Conservation (phyloP, 1,140 invertebrate species). For the Zaprionus tsacasi region DNA sequence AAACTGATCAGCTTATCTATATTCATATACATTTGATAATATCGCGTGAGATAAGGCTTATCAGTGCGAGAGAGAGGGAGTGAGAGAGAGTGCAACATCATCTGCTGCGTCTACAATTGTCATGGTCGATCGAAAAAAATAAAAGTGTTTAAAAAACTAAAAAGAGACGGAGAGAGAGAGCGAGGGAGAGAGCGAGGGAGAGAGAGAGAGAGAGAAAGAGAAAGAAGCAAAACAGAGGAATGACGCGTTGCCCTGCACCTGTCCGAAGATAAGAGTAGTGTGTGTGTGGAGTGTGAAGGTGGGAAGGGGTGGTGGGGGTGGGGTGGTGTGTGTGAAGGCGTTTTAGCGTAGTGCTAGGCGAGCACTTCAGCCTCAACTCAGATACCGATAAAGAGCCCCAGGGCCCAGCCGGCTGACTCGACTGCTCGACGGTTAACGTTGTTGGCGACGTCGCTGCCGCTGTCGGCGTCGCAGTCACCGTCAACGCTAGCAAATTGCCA, state of each 20-base stretch:
- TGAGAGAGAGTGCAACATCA: neutral
- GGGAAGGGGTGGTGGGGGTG: neutral
- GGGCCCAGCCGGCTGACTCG: slow-evolving; percentile 29
- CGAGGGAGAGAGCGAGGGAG: too few relatives aligned
- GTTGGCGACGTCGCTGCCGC: slow-evolving; percentile 4
- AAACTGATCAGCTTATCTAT: neutral
- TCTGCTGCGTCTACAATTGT: neutral
- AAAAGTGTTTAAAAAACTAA: slow-evolving; percentile 38
- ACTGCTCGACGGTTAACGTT: slow-evolving; percentile 3
- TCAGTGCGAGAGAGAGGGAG: neutral
- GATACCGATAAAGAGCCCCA: slow-evolving; percentile 67
- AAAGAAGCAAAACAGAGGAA: slow-evolving; percentile 25
- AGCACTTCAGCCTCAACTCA: slow-evolving; percentile 67
- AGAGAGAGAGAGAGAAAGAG: neutral
- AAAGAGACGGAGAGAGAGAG: neutral
- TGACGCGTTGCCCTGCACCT: slow-evolving; percentile 69
- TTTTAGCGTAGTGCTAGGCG: slow-evolving; percentile 35
- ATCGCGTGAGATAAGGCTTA: neutral
- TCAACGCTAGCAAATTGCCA: slow-evolving; percentile 73
- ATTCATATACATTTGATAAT: neutral
- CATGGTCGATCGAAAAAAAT: slow-evolving; percentile 1
- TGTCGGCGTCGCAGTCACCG: slow-evolving; percentile 20
- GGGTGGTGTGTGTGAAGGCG: neutral
- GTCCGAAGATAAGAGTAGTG: slow-evolving; percentile 51
- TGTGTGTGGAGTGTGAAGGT: neutral